Conservation (phyloP, 2,888 invertebrate species). For the Eupeodes luniger region DNA sequence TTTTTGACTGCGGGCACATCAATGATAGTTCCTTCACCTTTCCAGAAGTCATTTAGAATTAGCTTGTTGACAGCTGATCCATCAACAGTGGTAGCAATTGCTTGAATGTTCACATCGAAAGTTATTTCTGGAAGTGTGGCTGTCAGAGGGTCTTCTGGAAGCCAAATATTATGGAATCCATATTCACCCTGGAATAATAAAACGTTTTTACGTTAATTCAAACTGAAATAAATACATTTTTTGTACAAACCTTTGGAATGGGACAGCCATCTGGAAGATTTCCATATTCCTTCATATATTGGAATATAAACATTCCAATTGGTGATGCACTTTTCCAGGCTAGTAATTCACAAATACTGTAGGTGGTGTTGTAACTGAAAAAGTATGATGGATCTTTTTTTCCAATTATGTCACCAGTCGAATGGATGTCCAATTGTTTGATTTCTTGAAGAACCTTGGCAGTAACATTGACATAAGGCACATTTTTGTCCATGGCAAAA, state of each 20-base stretch:
- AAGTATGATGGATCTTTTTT: slow-evolving; percentile 79
- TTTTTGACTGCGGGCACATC: slow-evolving; percentile 80
- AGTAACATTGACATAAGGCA: slow-evolving; percentile 82
- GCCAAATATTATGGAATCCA: slow-evolving; percentile 81
- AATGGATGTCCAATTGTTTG: slow-evolving; percentile 79
- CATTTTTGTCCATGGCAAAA: slow-evolving; percentile 79
- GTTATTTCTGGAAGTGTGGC: slow-evolving; percentile 80
- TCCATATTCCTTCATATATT: slow-evolving; percentile 80
- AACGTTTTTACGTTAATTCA: background rate
- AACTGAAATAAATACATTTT: slow-evolving; percentile 63
- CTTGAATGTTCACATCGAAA: slow-evolving; percentile 78
- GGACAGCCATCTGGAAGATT: slow-evolving; percentile 80
- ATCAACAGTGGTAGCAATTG: slow-evolving; percentile 78
- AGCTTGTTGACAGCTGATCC: slow-evolving; percentile 79
- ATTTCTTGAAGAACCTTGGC: slow-evolving; percentile 80
- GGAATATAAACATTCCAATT: slow-evolving; percentile 79
- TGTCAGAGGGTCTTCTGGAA: slow-evolving; percentile 81
- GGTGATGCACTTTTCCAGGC: slow-evolving; percentile 79
- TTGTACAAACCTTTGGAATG: slow-evolving; percentile 79
- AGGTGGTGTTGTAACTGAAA: slow-evolving; percentile 79
- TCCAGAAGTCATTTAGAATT: slow-evolving; percentile 79
- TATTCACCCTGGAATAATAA: slow-evolving; percentile 81
- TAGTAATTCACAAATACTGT: slow-evolving; percentile 80
- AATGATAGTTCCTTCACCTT: slow-evolving; percentile 79
- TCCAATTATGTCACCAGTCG: slow-evolving; percentile 78